Conservation (phyloP, 1,140 invertebrate genomes). For the Heliconius hermathena region DNA sequence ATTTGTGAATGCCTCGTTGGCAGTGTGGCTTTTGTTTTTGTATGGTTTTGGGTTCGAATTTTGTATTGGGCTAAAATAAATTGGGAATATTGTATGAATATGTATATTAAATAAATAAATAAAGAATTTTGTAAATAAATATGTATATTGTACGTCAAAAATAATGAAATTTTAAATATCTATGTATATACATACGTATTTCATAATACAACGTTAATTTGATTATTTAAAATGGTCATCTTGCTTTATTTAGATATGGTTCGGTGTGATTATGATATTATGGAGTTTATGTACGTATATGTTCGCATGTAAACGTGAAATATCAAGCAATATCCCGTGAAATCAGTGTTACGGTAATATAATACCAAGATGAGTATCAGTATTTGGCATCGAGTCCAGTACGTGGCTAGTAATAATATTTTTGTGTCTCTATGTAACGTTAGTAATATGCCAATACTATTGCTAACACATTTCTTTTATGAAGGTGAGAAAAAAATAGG, state of each 20-base stretch:
- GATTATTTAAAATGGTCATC: too few species aligned
- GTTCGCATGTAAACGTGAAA: not conserved
- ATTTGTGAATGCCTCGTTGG: not conserved
- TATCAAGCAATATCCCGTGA: not conserved
- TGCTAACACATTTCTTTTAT: not conserved
- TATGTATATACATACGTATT: too few species aligned
- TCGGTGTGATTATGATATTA: too few species aligned
- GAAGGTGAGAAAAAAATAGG: not conserved
- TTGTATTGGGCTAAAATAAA: too few species aligned
- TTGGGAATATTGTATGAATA: too few species aligned
- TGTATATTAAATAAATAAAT: too few species aligned
- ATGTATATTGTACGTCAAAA: too few species aligned
- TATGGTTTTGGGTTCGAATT: not conserved
- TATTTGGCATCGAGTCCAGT: not conserved
- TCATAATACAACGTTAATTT: too few species aligned
- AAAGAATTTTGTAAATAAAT: too few species aligned
- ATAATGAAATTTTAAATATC: too few species aligned
- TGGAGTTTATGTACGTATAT: not conserved
- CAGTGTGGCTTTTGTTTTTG: not conserved
- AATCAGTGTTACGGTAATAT: not conserved
- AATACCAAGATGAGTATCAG: not conserved
- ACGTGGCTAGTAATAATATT: not conserved
- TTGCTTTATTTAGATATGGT: too few species aligned
- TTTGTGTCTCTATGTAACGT: not conserved
- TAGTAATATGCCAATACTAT: not conserved